These are phyloP conservation scores for Loriculus beryllinus DNA, from an alignment of 2,797 vertebrate species.

Conservation along the genomic window DNA sequence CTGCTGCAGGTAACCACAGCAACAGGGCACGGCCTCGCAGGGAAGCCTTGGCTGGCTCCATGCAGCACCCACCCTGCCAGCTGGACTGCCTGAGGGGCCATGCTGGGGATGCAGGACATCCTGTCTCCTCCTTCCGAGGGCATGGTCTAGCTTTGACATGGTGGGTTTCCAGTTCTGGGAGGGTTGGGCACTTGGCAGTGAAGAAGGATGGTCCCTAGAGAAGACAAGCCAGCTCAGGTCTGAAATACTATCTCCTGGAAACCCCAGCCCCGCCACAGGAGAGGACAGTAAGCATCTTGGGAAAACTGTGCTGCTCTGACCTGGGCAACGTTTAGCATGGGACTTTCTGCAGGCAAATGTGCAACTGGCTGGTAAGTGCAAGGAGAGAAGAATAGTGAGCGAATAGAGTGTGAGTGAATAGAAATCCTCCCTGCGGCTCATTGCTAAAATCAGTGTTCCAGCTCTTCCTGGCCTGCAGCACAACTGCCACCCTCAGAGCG, in stretches of 20 bases:
- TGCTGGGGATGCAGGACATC: neutral
- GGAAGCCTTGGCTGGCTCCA: fast-evolving
- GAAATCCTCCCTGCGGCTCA: neutral
- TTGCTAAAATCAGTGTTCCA: neutral
- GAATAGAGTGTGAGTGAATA: neutral
- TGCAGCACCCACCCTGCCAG: neutral
- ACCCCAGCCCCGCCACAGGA: neutral
- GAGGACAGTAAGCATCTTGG: neutral
- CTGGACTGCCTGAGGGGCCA: neutral
- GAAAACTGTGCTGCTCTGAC: neutral
- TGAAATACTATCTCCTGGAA: neutral
- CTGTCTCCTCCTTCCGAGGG: neutral
- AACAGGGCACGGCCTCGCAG: neutral
- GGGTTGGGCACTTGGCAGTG: neutral
- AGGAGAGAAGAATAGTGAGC: neutral
- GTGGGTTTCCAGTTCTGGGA: neutral
- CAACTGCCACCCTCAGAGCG: neutral
- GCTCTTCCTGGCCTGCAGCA: neutral
- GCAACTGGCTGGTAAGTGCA: fast-evolving
- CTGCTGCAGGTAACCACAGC: neutral
- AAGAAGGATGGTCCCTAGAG: neutral
- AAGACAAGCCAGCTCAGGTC: neutral
- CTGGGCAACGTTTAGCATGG: neutral
- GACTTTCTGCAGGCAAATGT: neutral
- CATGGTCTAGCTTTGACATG: neutral